Conservation (phyloP, 2,888 invertebrate species). For the Pristionchus japonicus region DNA sequence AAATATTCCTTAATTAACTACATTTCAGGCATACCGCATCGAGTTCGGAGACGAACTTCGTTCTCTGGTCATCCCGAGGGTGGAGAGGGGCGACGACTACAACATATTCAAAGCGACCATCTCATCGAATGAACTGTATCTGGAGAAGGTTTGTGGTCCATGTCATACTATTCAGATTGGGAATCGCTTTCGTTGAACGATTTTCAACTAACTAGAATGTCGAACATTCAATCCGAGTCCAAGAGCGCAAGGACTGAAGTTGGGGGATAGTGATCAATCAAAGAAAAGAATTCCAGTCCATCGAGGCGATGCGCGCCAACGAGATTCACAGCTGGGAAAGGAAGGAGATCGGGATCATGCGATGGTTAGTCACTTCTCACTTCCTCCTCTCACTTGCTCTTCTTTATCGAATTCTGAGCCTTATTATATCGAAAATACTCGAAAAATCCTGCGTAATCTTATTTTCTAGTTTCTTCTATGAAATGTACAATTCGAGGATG, state of each 20-base stretch:
- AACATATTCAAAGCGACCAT: not conserved
- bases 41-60: not conserved
- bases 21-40: not conserved
- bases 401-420: not conserved
- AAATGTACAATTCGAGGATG: no score
- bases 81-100: not conserved
- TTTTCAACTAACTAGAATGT: conserved; percentile 39
- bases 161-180: no score
- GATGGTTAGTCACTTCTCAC: not conserved
- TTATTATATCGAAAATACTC: not conserved
- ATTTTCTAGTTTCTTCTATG: no score
- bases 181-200: conserved; percentile 28
- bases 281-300: not conserved
- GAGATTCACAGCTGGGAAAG: not conserved
- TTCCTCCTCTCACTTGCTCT: no score
- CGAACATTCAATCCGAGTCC: conserved; percentile 33
- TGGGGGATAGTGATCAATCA: no score
- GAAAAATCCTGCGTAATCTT: no score
- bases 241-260: conserved; percentile 6
- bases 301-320: not conserved
- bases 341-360: not conserved
- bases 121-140: not conserved
- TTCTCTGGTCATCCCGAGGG: not conserved
- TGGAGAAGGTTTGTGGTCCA: not conserved
- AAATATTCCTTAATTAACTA: no score